Percentiles rank a stretch among this genome's conserved stretches.
phyloP scores from a whole-genome alignment of 2,113 vertebrate genomes.

The Paralichthys olivaceus region DNA sequence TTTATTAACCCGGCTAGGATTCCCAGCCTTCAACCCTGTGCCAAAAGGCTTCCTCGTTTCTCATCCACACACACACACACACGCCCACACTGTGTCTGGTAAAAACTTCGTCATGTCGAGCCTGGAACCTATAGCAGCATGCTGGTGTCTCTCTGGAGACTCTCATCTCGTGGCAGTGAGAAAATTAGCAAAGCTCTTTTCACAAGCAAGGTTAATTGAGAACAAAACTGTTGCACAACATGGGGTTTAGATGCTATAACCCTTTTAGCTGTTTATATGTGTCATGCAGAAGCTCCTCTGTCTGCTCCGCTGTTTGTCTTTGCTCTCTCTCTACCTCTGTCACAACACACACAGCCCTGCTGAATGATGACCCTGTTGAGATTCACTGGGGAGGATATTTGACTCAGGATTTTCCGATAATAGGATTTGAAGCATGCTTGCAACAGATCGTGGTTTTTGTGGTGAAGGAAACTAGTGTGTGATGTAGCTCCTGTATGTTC shows the following conservation, averaged over 20 bases:
- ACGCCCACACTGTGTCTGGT: conserved; percentile 21
- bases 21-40: conserved; percentile 66
- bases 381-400: conserved; percentile 77
- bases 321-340: conserved; percentile 58
- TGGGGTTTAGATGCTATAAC: conserved; percentile 16
- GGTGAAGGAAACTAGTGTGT: conserved; percentile 60
- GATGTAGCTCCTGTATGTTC: conserved; percentile 57
- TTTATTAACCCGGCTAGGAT: conserved; percentile 81
- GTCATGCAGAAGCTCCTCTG: conserved; percentile 29
- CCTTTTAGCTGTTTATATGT: conserved; percentile 43
- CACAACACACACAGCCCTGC: conserved; percentile 63
- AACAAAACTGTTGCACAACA: conserved; percentile 43
- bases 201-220: conserved; percentile 28
- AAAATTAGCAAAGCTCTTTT: conserved; percentile 53
- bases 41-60: conserved; percentile 59
- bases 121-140: conserved; percentile 26
- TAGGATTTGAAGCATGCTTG: conserved; percentile 78
- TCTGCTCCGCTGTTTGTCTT: conserved; percentile 55
- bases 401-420: conserved; percentile 79
- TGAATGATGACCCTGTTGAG: conserved; percentile 71
- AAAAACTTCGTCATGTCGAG: conserved; percentile 33
- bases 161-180: conserved; percentile 28
- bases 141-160: conserved; percentile 17
- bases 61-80: conserved; percentile 41
- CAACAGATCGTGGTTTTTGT: conserved; percentile 75